A percentile compares a stretch with the other conserved stretches of the same genome.
Conservation (phyloP, 2,797 vertebrate species). For the Mallotus villosus region DNA sequence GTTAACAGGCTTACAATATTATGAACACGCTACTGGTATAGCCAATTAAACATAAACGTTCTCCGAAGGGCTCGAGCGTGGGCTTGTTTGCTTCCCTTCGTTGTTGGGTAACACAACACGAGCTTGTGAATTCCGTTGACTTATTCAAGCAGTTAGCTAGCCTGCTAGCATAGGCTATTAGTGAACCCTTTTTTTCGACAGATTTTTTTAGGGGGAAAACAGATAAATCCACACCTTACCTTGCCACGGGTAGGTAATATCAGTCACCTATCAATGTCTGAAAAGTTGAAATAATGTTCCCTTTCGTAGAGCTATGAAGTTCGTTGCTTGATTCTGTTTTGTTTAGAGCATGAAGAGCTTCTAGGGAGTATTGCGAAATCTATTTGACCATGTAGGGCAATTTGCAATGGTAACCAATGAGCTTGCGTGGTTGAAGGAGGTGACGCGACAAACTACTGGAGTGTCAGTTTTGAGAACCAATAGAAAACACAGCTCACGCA, state of each 20-base stretch:
- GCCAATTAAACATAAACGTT: background rate
- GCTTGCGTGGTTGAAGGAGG: constrained; percentile 7
- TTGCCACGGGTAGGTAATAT: constrained; percentile 32
- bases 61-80: background rate
- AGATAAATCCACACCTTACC: constrained; percentile 55
- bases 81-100: background rate
- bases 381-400: constrained; percentile 76
- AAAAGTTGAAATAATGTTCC: constrained; percentile 16
- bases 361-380: constrained; percentile 78
- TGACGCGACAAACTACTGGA: constrained; percentile 63
- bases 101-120: background rate
- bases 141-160: constrained; percentile 36
- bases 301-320: constrained; percentile 40
- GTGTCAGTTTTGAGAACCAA: constrained; percentile 49
- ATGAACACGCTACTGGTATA: constrained; percentile 2
- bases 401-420: constrained; percentile 65
- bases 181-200: background rate
- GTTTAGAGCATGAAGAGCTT: constrained; percentile 72
- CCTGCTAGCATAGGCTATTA: background rate
- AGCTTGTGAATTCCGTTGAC: background rate
- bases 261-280: constrained; percentile 31
- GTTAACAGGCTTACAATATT: background rate
- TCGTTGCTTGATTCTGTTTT: constrained; percentile 67
- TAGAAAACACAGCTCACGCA: background rate
- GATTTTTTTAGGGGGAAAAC: background rate